These are phyloP conservation scores for Coccyzus lansbergi DNA, from an alignment of 2,797 vertebrate species.

Conservation along the genomic window DNA sequence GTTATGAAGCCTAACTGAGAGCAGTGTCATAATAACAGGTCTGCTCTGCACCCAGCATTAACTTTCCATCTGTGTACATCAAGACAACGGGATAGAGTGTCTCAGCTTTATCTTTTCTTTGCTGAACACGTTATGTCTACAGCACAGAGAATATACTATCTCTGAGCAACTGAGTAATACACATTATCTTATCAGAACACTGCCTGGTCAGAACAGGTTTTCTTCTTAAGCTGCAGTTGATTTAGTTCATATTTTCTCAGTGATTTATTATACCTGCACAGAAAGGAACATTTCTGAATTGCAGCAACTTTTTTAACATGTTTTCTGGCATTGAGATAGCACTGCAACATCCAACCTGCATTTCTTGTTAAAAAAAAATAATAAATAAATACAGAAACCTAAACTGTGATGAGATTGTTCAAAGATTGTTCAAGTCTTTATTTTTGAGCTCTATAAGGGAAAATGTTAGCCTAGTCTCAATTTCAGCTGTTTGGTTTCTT, in stretches of 20 bases:
- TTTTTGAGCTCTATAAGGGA: neutral
- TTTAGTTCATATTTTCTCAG: neutral
- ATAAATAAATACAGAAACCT: neutral
- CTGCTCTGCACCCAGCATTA: neutral
- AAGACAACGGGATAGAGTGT: neutral
- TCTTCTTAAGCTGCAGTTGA: neutral
- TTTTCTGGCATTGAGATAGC: neutral
- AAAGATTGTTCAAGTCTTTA: neutral
- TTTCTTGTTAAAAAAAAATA: neutral
- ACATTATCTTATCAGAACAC: neutral
- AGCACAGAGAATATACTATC: neutral
- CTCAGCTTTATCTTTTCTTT: conserved; percentile 39
- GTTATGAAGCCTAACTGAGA: neutral
- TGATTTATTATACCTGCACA: neutral
- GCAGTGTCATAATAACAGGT: neutral
- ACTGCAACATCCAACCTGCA: neutral
- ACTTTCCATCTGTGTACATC: conserved; percentile 39
- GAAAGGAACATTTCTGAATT: neutral
- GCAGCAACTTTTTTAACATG: conserved; percentile 57
- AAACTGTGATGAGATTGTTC: neutral
- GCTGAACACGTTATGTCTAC: neutral
- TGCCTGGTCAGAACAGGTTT: neutral
- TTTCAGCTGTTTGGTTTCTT: neutral
- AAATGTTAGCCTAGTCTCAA: neutral
- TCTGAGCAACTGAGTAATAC: neutral